Evolutionary conservation across 2,888 invertebrate genomes (phyloP), one percentile per base, ranked within the genome.

Genomic region (Mellilla xanthometata): DNA sequence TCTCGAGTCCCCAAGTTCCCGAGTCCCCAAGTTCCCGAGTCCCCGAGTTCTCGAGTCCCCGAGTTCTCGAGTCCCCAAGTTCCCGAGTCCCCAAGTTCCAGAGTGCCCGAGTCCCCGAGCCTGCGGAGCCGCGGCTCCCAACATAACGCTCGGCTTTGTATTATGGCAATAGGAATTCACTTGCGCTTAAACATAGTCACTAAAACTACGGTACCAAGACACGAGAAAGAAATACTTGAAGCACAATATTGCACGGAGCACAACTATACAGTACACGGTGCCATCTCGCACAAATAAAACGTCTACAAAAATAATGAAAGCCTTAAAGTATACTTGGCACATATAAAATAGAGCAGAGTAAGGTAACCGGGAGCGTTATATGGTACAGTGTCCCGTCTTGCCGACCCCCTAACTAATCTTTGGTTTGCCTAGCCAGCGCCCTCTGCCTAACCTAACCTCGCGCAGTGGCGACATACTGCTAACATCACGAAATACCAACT

Each of bases 161-260:
- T 7, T 77, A 87, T 88, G 88, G 88, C 87, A 84, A 81, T 83
- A 87, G 85, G 85, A 89, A 87, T 87, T 85, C 87, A 87, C 85
- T 67, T 76, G 73, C 67, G 74, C 78, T 74, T 80, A 75, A 51
- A 68, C 69, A 39, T 9, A 6, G 52, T 66, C 76, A 68, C 65
- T 76, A 68, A 64, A 64, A 51, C 60, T 76, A 71, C 60, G 51
- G 54, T 56, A 50, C 50, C 60, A 54, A 60, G 51, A 63, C 62
- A 70, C 60, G 61, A 64, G 66, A 72, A 67, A 72, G 71, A 76
- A 70, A 78, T 80, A 80, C 77, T 78, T 73, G 67, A 58, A 58
- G 82, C 82, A 80, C 55, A 42, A 40, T 74, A 79, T 76, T 81
- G 81, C 83, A 77, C 74, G 61, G 76, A 78, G 68, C 68, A 68